Evolutionary conservation across 2,797 vertebrate genomes (phyloP).

Genomic region (Cryptoblepharus egeriae): DNA sequence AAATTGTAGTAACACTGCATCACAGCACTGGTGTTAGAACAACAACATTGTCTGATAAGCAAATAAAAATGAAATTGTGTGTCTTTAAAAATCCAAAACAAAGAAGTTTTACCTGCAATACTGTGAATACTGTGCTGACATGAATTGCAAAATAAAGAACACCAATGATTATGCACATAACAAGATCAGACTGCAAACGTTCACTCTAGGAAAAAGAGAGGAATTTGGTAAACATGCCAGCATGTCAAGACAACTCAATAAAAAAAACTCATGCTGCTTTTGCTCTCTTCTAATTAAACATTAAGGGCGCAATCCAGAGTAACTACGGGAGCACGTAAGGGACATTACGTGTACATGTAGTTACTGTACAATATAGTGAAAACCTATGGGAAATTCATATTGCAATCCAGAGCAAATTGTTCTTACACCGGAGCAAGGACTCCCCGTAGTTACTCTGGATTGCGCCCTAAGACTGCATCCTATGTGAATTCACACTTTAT

Average conservation of each 20-base stretch:
- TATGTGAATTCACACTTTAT: no score
- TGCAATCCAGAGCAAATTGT: no score
- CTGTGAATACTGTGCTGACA: conserved; percentile 98
- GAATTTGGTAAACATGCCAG: neutral
- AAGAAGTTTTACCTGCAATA: conserved; percentile 87
- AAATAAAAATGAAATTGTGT: neutral
- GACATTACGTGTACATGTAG: no score
- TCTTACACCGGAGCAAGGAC: no score
- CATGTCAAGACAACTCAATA: neutral
- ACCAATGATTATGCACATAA: conserved; percentile 93
- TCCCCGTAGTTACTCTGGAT: no score
- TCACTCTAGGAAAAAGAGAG: conserved; percentile 85
- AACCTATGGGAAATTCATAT: no score
- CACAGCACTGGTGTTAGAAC: neutral
- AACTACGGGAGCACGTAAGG: no score
- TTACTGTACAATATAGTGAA: no score
- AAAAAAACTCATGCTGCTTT: neutral
- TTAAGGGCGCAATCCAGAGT: no score
- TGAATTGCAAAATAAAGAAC: conserved; percentile 98
- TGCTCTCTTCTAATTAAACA: no score
- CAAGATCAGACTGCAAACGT: conserved; percentile 95
- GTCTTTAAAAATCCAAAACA: neutral
- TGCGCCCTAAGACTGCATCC: no score
- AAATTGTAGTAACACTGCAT: neutral
- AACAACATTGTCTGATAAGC: neutral